These are phyloP conservation scores for Oscheius sp. DNA, from an alignment of 2,888 invertebrate genomes.

Conservation along the genomic window DNA sequence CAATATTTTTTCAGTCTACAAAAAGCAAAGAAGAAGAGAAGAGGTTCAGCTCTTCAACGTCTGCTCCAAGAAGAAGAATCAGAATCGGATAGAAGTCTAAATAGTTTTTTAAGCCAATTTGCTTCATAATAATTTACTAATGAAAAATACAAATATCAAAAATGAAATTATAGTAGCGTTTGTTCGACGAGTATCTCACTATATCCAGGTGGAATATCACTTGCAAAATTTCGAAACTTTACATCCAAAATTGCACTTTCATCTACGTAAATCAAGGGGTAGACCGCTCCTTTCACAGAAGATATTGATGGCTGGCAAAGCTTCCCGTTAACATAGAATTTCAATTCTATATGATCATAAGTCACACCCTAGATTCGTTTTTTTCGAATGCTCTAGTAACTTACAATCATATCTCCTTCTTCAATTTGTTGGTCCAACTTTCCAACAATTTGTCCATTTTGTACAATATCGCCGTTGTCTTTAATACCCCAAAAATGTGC, in stretches of 20 bases:
- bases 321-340: constrained; percentile 91
- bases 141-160: constrained; percentile 1
- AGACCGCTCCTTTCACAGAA: constrained; percentile 83
- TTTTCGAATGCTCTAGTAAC: constrained; percentile 44
- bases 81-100: constrained; percentile 18
- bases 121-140: constrained; percentile 15
- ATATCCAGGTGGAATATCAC: constrained; percentile 80
- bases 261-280: constrained; percentile 80
- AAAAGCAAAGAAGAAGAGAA: constrained; percentile 22
- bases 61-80: constrained; percentile 29
- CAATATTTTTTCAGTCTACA: constrained; percentile 4
- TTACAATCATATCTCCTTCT: constrained; percentile 89
- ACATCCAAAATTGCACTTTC: constrained; percentile 96
- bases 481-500: constrained; percentile 86
- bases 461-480: constrained; percentile 86
- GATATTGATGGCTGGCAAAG: constrained; percentile 84
- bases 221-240: constrained; percentile 86
- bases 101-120: constrained; percentile 24
- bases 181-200: constrained; percentile 97
- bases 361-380: constrained; percentile 81
- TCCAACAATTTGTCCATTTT: constrained; percentile 83
- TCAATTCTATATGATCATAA: constrained; percentile 93
- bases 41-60: constrained; percentile 25
- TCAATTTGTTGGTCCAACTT: constrained; percentile 79
- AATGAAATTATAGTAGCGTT: constrained; percentile 81